A percentile compares a stretch with the other conserved stretches of the same genome.
These are phyloP conservation scores for Troides helena DNA, from an alignment of 2,888 invertebrate species.

Conservation along the genomic window DNA sequence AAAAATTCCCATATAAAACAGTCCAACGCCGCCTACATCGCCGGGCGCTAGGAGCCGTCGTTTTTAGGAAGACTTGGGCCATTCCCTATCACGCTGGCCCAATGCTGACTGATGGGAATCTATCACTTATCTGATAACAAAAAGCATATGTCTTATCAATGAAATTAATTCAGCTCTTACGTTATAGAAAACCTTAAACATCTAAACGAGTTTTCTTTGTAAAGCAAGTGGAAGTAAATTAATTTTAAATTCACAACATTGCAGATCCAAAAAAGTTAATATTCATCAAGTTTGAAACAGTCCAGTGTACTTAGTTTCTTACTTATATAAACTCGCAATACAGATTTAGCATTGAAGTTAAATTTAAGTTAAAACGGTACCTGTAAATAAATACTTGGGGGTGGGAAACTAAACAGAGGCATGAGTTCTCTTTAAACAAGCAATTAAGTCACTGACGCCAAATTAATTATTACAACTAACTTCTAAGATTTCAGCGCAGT, in stretches of 20 bases:
- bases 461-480: slow-evolving; percentile 34
- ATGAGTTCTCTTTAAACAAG: slow-evolving; percentile 29
- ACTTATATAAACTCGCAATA: slow-evolving; percentile 7
- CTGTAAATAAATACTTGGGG: slow-evolving; percentile 25
- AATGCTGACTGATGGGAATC: too few species aligned
- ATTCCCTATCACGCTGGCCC: too few species aligned
- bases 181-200: not conserved
- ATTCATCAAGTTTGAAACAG: slow-evolving; percentile 25
- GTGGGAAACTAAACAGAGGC: slow-evolving; percentile 30
- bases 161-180: too few species aligned
- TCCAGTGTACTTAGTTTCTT: slow-evolving; percentile 2
- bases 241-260: not conserved
- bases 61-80: too few species aligned
- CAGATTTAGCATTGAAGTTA: slow-evolving; percentile 25
- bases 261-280: slow-evolving; percentile 10
- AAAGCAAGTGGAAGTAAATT: not conserved
- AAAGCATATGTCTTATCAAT: too few species aligned
- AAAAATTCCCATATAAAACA: too few species aligned
- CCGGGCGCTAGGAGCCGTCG: too few species aligned
- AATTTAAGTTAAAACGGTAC: slow-evolving; percentile 22
- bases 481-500: slow-evolving; percentile 41
- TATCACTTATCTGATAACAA: too few species aligned
- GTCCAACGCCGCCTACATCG: too few species aligned
- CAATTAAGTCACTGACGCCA: slow-evolving; percentile 33
- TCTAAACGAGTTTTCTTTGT: not conserved